Evolutionary conservation across 2,888 invertebrate species (phyloP), one percentile per base, ranked within the genome.

Genomic region (Drosophila pegasa): DNA sequence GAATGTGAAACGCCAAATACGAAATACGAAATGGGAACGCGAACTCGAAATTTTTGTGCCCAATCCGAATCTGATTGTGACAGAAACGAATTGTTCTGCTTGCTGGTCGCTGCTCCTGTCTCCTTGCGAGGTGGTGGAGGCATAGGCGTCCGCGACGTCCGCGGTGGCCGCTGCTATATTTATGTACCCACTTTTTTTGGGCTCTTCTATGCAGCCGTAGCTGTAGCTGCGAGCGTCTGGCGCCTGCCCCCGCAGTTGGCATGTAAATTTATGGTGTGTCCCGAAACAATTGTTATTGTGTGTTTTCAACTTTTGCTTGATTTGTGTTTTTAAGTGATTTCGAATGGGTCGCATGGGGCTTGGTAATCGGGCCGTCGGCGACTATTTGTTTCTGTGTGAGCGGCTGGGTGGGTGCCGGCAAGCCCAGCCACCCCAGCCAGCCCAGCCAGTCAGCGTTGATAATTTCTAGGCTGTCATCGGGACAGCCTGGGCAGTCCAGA

Each of bases 61-160:
- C 79, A 79, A 85, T 77, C 78, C 88, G 84, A 90, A 90, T 90
- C 90, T 89, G 90, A 90, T 90, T 90, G 90, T 90, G 90, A 89
- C 90, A 89, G 81, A 89, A 89, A 89, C 87, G 90, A 90, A 89
- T 90, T 89, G 90, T 90, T 90, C 81, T 80, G 79, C 74, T 79
- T 78, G 76, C 75, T 35, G 61, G 33, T 57, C 25, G 48, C 40
- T 55, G 40, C 37, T 62, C 41, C 63, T 58, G 62, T 45, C 59
- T 57, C 61, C 31, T 35, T 58, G 35, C 57, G 18, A 3, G 27
- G 37, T 9, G 37, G 8, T 7, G 47, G 16, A 29, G 45, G 6
- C 8, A 10, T 51, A 37, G 67, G 31, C 14, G 27, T n/a, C 5
- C 59, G 18, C 31, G 8, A 10, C 0, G 14, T 10, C 10, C 7